Evolutionary conservation across 1,140 invertebrate species (phyloP).

Genomic region (Drosophila athabasca): DNA sequence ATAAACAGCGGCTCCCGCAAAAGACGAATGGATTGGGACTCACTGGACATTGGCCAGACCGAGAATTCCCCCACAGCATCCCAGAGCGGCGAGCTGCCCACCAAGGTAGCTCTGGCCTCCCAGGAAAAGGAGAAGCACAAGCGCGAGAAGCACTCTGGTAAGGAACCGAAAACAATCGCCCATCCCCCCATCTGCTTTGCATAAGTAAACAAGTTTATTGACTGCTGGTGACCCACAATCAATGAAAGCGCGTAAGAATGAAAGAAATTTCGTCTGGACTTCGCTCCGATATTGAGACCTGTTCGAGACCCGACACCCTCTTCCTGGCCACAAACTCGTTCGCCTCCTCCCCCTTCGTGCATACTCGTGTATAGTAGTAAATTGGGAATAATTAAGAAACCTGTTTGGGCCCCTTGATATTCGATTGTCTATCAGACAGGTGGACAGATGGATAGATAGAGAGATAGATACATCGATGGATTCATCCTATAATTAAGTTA

Average conservation of each 20-base stretch:
- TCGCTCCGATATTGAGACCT: background rate
- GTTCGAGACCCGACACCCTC: background rate
- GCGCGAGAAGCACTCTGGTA: slow-evolving; percentile 75
- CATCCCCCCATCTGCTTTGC: slow-evolving; percentile 26
- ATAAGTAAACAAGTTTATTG: slow-evolving; percentile 28
- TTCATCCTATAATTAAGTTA: slow-evolving; percentile 34
- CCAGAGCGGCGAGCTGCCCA: slow-evolving; percentile 66
- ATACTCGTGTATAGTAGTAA: slow-evolving; percentile 4
- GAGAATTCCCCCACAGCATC: slow-evolving; percentile 73
- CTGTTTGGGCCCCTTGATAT: slow-evolving; percentile 12
- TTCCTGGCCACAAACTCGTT: slow-evolving; percentile 32
- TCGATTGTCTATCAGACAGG: slow-evolving; percentile 1
- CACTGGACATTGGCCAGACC: slow-evolving; percentile 82
- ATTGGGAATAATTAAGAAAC: slow-evolving; percentile 36
- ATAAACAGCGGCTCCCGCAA: slow-evolving; percentile 78
- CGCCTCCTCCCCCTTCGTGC: background rate
- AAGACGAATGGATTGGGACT: slow-evolving; percentile 84
- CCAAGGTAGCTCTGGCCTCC: slow-evolving; percentile 50
- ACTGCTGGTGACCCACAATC: slow-evolving; percentile 32
- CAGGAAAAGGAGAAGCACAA: slow-evolving; percentile 81
- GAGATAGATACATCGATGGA: slow-evolving; percentile 6
- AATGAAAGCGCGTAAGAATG: slow-evolving; percentile 33
- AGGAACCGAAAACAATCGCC: slow-evolving; percentile 14
- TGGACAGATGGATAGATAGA: background rate
- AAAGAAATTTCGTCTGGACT: slow-evolving; percentile 15